Base-by-base conservation (phyloP, 2,113 vertebrate species). In the Podocnemis expansa region DNA sequence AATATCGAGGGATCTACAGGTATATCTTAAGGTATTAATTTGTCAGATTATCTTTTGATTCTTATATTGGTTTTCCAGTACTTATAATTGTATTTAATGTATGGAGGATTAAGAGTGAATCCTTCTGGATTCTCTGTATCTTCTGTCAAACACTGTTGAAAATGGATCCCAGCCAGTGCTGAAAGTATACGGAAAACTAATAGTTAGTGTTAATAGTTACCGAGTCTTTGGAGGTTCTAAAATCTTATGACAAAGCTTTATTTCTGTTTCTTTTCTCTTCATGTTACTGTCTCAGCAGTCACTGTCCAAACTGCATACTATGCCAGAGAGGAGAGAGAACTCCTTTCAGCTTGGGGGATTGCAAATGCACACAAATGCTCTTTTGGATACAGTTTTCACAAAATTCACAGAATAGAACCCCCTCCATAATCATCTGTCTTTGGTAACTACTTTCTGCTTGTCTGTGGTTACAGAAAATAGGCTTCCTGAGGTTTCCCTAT, bases 301-400 rank as follows among this genome's bases (percentile, higher is more conserved):
- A 16, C 0, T 7, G 3, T 1, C 10, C 51, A 31, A 47, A 8
- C 4, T 1, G 4, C 17, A 0, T 2, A 3, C 1, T 2, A 1
- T 31, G 52, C 27, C 2, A 0, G 45, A 10, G 38, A 6, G 19
- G 81, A 76, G 38, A 11, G 22, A 1, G 47, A 2, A 13, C 6
- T n/a, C 13, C 34, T 67, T 67, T 8, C 34, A 67, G 34, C n/a
- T 67, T 5, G 4, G 60, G n/a, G 60, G 6, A 17, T 67, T 67
- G 34, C n/a, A 67, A 67, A 67, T 67, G 7, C 6, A 10, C 14
- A n/a, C 34, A n/a, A 3, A 21, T 67, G 16, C 34, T 67, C 31
- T 34, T 67, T 67, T n/a, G 34, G 60, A 14, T 67, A 31, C 58
- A n/a, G 17, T n/a, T 67, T 67, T 67, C 31, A 19, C 8, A 8